phyloP scores from a whole-genome alignment of 2,113 vertebrate species.

The Kryptolebias marmoratus region DNA sequence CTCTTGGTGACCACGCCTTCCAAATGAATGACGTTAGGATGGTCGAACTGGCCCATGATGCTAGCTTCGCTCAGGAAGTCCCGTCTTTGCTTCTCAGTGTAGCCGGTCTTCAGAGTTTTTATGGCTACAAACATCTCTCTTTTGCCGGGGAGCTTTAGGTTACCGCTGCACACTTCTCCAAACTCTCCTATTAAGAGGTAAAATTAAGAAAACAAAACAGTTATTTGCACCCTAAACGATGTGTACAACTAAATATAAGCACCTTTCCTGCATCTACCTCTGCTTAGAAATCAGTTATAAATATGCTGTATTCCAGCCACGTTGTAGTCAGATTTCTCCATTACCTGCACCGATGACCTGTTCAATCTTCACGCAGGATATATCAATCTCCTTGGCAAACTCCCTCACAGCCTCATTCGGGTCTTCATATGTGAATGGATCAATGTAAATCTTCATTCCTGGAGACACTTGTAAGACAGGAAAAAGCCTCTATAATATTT shows the following conservation, averaged over 20 bases:
- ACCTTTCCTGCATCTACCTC: slow-evolving; percentile 12
- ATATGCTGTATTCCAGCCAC: slow-evolving; percentile 27
- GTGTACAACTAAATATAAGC: slow-evolving; percentile 3
- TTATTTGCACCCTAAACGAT: neutral
- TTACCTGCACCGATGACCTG: slow-evolving; percentile 99
- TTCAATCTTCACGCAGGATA: slow-evolving; percentile 98
- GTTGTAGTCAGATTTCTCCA: slow-evolving; percentile 41
- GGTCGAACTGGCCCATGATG: slow-evolving; percentile 99
- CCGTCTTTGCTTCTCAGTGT: slow-evolving; percentile 95
- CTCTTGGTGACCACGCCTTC: slow-evolving; percentile 98
- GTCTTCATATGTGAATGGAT: slow-evolving; percentile 98
- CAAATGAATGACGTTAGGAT: slow-evolving; percentile 96
- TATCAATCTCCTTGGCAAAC: slow-evolving; percentile 99
- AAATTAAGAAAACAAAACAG: neutral
- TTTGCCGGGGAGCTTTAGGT: slow-evolving; percentile 95
- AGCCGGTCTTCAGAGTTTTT: slow-evolving; percentile 95
- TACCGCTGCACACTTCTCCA: slow-evolving; percentile 97
- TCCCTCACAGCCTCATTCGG: slow-evolving; percentile 97
- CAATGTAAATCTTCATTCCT: slow-evolving; percentile 99
- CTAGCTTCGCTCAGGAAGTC: slow-evolving; percentile 97
- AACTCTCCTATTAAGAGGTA: slow-evolving; percentile 86
- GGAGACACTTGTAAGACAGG: slow-evolving; percentile 91
- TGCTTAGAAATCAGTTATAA: slow-evolving; percentile 35
- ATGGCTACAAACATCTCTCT: slow-evolving; percentile 98
- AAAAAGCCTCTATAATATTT: slow-evolving; percentile 70